These are phyloP conservation scores for Sebastes paucispinis DNA, from an alignment of 2,797 vertebrate genomes.

Conservation along the genomic window DNA sequence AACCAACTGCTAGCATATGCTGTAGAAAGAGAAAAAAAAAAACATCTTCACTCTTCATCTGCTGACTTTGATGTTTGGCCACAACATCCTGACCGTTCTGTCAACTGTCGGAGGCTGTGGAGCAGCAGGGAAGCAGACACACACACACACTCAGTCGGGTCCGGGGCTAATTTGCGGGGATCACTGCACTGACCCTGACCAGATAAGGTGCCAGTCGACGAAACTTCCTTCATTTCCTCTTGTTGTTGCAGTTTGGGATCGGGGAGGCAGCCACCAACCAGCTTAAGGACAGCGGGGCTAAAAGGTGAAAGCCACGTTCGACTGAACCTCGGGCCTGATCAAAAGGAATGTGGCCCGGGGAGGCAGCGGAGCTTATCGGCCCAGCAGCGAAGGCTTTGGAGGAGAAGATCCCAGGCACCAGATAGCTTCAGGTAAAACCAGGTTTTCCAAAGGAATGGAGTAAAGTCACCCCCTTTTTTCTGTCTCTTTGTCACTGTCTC, in stretches of 20 bases:
- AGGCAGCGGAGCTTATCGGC: conserved; percentile 68
- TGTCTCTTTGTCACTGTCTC: conserved; percentile 29
- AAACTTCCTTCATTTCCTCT: conserved; percentile 84
- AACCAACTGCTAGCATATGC: conserved; percentile 40
- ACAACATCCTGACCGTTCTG: conserved; percentile 54
- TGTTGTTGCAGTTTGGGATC: conserved; percentile 78
- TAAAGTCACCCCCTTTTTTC: conserved; percentile 15
- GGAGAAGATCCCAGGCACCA: conserved; percentile 62
- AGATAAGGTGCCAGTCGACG: conserved; percentile 79
- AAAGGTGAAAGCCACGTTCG: conserved; percentile 81
- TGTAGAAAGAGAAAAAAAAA: not conserved
- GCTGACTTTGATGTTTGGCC: conserved; percentile 56
- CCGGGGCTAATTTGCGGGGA: conserved; percentile 77
- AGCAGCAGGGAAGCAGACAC: conserved; percentile 41
- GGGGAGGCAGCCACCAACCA: conserved; percentile 57
- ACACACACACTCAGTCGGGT: conserved; percentile 40
- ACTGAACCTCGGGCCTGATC: conserved; percentile 79
- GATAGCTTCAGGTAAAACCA: conserved; percentile 67
- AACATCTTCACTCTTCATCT: conserved; percentile 33
- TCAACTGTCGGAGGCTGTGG: conserved; percentile 44
- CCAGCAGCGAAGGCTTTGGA: conserved; percentile 63
- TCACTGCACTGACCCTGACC: conserved; percentile 73
- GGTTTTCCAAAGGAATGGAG: conserved; percentile 39
- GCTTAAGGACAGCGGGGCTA: conserved; percentile 75
- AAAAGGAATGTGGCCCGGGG: conserved; percentile 76